These are phyloP conservation scores for Trachelus tabidus DNA, from an alignment of 2,888 invertebrate species.

Conservation along the genomic window DNA sequence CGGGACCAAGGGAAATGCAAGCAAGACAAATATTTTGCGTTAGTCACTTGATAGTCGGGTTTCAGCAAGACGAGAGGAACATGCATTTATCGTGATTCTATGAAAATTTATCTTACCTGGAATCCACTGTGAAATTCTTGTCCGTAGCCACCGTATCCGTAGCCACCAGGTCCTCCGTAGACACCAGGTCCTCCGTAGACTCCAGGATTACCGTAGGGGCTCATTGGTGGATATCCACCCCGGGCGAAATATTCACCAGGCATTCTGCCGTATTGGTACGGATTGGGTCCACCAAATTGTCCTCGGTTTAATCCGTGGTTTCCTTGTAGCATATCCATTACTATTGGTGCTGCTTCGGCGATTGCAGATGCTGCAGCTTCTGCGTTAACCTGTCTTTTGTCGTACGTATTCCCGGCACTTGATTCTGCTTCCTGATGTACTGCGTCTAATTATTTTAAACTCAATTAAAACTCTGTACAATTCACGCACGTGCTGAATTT, in stretches of 20 bases:
- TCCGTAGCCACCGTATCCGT: background rate
- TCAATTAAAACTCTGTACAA: background rate
- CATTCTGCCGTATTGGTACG: background rate
- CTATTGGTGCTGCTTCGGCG: background rate
- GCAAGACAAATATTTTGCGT: constrained; percentile 18
- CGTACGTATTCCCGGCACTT: background rate
- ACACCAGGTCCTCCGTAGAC: no score
- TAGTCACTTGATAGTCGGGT: background rate
- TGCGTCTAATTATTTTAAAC: background rate
- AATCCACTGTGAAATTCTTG: background rate
- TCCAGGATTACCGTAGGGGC: no score
- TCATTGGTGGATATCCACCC: background rate
- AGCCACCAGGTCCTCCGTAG: background rate
- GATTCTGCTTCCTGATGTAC: background rate
- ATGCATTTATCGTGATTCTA: background rate
- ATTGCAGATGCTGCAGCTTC: background rate
- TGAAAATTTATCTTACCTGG: background rate
- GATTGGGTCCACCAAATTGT: background rate
- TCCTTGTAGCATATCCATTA: background rate
- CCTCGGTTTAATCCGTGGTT: background rate
- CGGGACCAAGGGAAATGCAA: constrained; percentile 2
- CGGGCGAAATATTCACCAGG: background rate
- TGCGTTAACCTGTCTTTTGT: background rate
- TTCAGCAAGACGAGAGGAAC: background rate
- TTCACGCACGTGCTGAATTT: background rate